Percentiles rank a stretch among this genome's conserved stretches.
phyloP scores from a whole-genome alignment of 2,113 vertebrate genomes.

The Mungos mungo region DNA sequence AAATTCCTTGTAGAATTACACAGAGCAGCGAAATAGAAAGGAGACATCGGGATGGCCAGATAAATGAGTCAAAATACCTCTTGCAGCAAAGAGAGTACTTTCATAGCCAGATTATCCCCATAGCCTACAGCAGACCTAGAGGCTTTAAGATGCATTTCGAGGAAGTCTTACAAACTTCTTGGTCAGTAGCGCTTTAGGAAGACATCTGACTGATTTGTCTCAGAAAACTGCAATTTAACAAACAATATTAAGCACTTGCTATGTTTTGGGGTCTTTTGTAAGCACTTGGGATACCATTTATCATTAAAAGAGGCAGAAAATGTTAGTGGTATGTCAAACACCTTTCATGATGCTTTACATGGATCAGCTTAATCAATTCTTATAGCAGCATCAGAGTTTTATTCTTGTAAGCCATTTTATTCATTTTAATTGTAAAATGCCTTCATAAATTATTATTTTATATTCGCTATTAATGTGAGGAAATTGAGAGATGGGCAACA shows the following conservation, averaged over 20 bases:
- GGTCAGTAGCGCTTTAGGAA: not conserved
- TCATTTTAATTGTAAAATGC: not conserved
- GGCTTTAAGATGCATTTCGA: not conserved
- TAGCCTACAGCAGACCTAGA: not conserved
- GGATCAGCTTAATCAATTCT: not conserved
- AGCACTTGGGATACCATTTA: not conserved
- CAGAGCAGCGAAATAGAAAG: not conserved
- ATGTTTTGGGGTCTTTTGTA: not conserved
- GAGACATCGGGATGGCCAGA: fast-evolving
- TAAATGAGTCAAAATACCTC: not conserved
- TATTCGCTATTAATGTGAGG: not conserved
- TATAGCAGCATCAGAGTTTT: not conserved
- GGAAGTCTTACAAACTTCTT: not conserved
- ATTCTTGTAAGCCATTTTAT: not conserved
- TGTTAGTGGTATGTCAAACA: not conserved
- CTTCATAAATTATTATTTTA: not conserved
- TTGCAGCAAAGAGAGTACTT: not conserved
- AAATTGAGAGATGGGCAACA: not conserved
- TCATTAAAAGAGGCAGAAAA: not conserved
- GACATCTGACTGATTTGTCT: not conserved
- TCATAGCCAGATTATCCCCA: not conserved
- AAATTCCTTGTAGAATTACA: not conserved
- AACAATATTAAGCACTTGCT: not conserved
- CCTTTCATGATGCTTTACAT: fast-evolving
- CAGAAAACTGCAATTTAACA: not conserved